These are phyloP conservation scores for Lynx canadensis DNA, from an alignment of 2,113 vertebrate genomes.

Conservation along the genomic window DNA sequence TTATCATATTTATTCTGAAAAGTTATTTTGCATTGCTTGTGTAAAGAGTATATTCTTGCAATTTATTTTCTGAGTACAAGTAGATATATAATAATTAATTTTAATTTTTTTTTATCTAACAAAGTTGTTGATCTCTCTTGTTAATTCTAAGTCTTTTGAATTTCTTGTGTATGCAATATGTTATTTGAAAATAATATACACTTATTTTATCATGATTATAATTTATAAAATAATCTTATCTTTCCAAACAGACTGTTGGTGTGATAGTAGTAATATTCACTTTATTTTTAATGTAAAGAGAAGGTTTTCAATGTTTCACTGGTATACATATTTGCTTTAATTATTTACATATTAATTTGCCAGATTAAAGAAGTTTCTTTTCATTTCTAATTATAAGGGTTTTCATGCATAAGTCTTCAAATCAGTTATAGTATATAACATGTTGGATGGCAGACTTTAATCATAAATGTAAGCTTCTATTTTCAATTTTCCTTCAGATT, in stretches of 20 bases:
- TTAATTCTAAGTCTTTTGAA: not conserved
- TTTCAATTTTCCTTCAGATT: not conserved
- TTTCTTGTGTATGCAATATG: not conserved
- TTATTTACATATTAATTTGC: not conserved
- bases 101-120: not conserved
- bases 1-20: not conserved
- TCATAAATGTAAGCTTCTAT: not conserved
- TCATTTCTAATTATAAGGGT: not conserved
- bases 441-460: not conserved
- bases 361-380: not conserved
- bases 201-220: not conserved
- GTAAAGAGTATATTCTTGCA: not conserved
- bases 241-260: not conserved
- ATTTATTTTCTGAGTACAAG: not conserved
- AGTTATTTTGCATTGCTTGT: not conserved
- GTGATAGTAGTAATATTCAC: not conserved
- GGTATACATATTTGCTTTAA: not conserved
- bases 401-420: not conserved
- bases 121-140: not conserved
- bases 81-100: not conserved
- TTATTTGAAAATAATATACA: not conserved
- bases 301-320: not conserved
- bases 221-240: not conserved
- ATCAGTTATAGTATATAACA: not conserved
- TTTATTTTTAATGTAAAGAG: not conserved